Evolutionary conservation across 2,113 vertebrate species (phyloP).

Genomic region (Otocyon megalotis): DNA sequence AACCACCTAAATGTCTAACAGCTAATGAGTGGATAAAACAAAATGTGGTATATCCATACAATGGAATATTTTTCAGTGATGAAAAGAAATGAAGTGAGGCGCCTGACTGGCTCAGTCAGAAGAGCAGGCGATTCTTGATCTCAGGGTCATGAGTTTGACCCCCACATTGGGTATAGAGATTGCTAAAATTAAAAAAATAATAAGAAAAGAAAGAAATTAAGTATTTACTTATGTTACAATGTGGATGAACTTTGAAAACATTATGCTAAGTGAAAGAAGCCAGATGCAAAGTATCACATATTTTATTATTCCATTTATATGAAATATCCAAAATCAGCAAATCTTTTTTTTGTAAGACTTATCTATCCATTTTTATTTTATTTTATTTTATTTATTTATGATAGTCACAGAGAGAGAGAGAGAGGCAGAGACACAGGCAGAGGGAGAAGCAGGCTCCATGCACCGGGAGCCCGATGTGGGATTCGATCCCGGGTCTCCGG

Average conservation of each 20-base stretch:
- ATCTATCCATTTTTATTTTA: too few species aligned
- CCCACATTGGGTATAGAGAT: neutral
- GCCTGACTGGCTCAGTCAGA: neutral
- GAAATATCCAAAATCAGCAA: neutral
- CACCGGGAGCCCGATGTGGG: too few species aligned
- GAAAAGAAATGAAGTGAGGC: neutral
- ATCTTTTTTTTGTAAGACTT: neutral
- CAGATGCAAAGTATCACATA: neutral
- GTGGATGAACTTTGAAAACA: neutral
- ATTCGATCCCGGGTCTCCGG: too few species aligned
- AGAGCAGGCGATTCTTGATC: neutral
- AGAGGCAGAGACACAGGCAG: too few species aligned
- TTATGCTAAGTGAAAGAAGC: neutral
- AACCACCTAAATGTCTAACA: neutral
- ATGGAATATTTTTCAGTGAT: too few species aligned
- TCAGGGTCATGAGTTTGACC: neutral
- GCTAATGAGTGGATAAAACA: too few species aligned
- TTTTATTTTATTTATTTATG: too few species aligned
- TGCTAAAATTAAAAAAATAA: neutral
- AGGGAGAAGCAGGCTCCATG: too few species aligned
- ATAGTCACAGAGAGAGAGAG: too few species aligned
- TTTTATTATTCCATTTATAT: neutral
- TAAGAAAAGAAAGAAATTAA: neutral
- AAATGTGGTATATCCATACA: too few species aligned
- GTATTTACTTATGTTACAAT: neutral